Evolutionary conservation across 2,888 invertebrate genomes (phyloP).

Genomic region (Sceliomorpha sp.): DNA sequence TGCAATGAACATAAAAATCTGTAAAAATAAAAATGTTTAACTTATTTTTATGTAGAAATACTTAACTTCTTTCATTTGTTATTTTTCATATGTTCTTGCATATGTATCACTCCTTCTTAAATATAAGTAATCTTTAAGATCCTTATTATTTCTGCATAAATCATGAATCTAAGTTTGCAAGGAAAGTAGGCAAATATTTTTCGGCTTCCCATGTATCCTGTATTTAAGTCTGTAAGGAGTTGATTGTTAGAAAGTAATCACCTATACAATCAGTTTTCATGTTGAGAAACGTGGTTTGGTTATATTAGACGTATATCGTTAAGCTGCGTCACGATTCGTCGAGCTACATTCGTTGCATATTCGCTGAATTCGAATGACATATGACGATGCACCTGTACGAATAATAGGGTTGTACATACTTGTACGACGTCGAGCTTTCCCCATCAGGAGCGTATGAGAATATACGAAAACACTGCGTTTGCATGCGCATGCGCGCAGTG

Average conservation of each 20-base stretch:
- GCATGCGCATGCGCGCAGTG: constrained; percentile 36
- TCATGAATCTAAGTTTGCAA: no score
- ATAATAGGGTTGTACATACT: no score
- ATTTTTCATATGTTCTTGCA: no score
- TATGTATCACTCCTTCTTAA: no score
- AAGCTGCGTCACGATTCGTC: constrained; percentile 64
- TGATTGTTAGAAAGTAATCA: constrained; percentile 30
- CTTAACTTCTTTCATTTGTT: no score
- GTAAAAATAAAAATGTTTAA: no score
- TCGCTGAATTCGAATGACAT: constrained; percentile 59
- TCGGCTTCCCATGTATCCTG: not conserved
- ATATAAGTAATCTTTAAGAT: no score
- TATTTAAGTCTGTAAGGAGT: constrained; percentile 22
- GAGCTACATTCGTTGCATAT: constrained; percentile 62
- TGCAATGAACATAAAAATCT: no score
- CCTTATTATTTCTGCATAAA: no score
- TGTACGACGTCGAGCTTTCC: constrained; percentile 39
- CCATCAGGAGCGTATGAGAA: constrained; percentile 54
- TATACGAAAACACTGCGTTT: constrained; percentile 58
- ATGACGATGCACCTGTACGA: constrained; percentile 60
- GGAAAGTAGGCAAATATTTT: no score
- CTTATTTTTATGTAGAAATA: no score
- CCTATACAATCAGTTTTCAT: constrained; percentile 37
- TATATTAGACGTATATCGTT: constrained; percentile 65
- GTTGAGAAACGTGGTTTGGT: constrained; percentile 35